These are phyloP conservation scores for Nothobranchius furzeri DNA, from an alignment of 2,113 vertebrate genomes.

Conservation along the genomic window DNA sequence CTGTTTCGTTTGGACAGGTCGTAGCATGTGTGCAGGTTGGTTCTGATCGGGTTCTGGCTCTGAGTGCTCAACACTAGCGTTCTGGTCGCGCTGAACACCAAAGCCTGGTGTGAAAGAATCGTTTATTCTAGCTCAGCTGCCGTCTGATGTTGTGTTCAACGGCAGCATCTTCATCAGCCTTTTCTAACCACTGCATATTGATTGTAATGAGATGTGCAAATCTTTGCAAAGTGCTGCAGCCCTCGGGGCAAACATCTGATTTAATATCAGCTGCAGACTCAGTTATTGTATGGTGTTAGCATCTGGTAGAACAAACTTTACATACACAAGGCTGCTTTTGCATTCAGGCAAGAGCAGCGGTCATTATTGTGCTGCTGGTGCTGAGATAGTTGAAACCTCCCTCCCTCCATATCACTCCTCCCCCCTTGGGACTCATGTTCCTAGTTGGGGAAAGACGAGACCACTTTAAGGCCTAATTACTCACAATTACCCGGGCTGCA, in stretches of 20 bases:
- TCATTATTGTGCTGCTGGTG: conserved; percentile 10
- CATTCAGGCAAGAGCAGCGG: conserved; percentile 32
- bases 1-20: background rate
- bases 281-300: conserved; percentile 43
- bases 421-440: conserved; percentile 50
- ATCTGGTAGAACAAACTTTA: conserved; percentile 41
- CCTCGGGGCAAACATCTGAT: conserved; percentile 23
- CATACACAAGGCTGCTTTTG: conserved; percentile 22
- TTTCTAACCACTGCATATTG: conserved; percentile 8
- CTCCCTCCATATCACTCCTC: background rate
- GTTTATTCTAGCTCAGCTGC: no score
- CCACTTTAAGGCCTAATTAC: conserved; percentile 70
- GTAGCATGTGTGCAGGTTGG: background rate
- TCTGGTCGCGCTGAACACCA: background rate
- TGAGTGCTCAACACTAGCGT: background rate
- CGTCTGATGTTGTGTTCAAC: background rate
- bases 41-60: background rate
- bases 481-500: conserved; percentile 61
- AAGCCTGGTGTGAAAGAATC: background rate
- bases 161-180: conserved; percentile 17
- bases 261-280: conserved; percentile 35
- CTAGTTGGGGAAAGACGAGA: conserved; percentile 61
- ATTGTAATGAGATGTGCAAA: conserved; percentile 35
- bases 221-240: conserved; percentile 28
- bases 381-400: conserved; percentile 4